Base-by-base conservation (phyloP, 1,140 invertebrate genomes). In the Ptiloglossa arizonensis region DNA sequence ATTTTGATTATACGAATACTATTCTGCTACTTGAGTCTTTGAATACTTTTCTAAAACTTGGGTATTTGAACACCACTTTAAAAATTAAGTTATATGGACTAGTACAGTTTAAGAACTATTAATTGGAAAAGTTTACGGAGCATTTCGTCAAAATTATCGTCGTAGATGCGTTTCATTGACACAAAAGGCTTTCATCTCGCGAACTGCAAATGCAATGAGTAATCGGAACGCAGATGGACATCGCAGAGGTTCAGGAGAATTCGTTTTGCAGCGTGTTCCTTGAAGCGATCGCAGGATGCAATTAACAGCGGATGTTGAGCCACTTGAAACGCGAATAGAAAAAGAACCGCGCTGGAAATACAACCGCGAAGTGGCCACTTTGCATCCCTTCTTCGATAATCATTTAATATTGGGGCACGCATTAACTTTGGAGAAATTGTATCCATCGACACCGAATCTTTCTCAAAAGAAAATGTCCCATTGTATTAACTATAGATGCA, bases 201-300 rank as follows among this genome's bases (percentile, higher is more conserved):
- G 63, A 29, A 29, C 22, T 11, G 24, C 8, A 27, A 63, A 9
- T 5, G 63, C 32, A 46, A 19, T 17, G 50, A 54, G 27, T 57
- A 27, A 52, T 52, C 11, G 11, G 24, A 44, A 27, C 17, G 48
- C 60, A 44, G 27, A 73, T 64, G 60, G 4, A 54, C 19, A 64
- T 44, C 11, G 68, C 69, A 46, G 17, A 32, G 38, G 60, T 64
- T 67, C 38, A 57, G 48, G 54, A 27, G 72, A 57, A 74, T 74
- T 74, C 72, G 44, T 74, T 46, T 63, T 24, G 29, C 38, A 41
- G 62, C 62, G 54, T 29, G 72, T 74, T 74, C 72, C n/a, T 63
- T 57, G 70, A 79, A 73, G 6, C 70, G 91, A 84, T 79, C 76
- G 73, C 72, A 80, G 82, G 79, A 77, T 67, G 66, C 41, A 80